Evolutionary conservation across 2,888 invertebrate genomes (phyloP).

Genomic region (Tenthredo amoena): DNA sequence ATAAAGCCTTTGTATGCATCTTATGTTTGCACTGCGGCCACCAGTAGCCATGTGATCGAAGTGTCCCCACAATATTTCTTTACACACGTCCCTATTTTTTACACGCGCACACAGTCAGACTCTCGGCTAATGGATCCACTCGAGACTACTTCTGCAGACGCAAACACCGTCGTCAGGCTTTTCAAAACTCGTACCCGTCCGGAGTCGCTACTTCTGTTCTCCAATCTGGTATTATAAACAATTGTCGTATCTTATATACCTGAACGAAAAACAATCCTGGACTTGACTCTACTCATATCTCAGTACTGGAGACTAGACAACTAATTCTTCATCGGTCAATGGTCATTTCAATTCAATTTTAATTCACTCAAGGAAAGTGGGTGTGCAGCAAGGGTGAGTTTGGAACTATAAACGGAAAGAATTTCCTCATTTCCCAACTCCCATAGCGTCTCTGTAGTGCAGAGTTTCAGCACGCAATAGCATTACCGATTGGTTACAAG

Average conservation of each 20-base stretch:
- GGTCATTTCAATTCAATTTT: not conserved
- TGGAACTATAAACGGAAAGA: conserved; percentile 4
- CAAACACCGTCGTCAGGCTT: conserved; percentile 75
- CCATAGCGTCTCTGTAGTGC: conserved; percentile 29
- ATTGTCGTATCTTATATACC: conserved; percentile 15
- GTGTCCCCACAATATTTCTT: conserved; percentile 71
- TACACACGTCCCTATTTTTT: conserved; percentile 66
- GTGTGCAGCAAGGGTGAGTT: not conserved
- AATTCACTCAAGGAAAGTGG: not conserved
- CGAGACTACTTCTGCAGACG: conserved; percentile 75
- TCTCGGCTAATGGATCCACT: conserved; percentile 76
- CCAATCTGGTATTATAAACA: conserved; percentile 36
- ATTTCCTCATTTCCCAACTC: conserved; percentile 9
- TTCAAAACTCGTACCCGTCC: conserved; percentile 73
- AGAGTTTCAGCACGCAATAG: conserved; percentile 49
- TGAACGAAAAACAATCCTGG: not conserved
- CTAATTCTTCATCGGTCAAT: not conserved
- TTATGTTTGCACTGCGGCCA: conserved; percentile 73
- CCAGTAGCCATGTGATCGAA: conserved; percentile 74
- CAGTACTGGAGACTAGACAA: not conserved
- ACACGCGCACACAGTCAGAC: conserved; percentile 67
- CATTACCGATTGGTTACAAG: conserved; percentile 63
- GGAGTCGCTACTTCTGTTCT: conserved; percentile 44
- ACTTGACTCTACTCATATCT: not conserved
- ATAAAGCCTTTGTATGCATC: conserved; percentile 56